Base-by-base conservation (phyloP, 2,797 vertebrate genomes). In the Microchirus variegatus region DNA sequence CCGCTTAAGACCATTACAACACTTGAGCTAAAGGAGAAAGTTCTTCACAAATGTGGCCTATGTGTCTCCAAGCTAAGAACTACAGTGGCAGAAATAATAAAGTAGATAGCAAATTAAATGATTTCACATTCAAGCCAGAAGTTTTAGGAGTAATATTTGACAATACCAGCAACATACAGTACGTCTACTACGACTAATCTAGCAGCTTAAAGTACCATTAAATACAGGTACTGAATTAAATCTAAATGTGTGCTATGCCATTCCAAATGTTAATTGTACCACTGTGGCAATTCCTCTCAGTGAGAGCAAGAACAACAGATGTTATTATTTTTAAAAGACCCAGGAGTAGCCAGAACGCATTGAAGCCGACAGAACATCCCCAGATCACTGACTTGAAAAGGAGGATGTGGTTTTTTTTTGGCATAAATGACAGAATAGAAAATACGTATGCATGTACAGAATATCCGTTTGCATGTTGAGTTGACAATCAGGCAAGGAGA, bases 211-310 rank as follows among this genome's bases (percentile, higher is more conserved):
- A 26, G 26, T 5, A 26, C 26, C 5, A 26, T 26, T 26, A 31
- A 6, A 31, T 31, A 6, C 11, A 42, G 13, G 13, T 42, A 42
- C 15, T 42, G 13, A 42, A 14, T 42, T 42, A 42, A 42, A 14
- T 42, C 10, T 42, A 8, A 9, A 9, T 48, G 59, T 48, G 49
- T 63, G 52, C 14, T 50, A 8, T 19, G 46, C 2, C 10, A 51
- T 55, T 67, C 37, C 43, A 47, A 53, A 58, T 74, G 58, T 53
- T 77, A 78, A 76, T 72, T 74, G 67, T 59, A 53, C 67, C 73
- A 57, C 57, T 43, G 51, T 59, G 64, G 60, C 22, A 59, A 56
- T 72, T 48, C 54, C 44, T 43, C 12, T 47, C 19, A 50, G 60
- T 45, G 47, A 63, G 44, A 58, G 64, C 43, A 65, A 59, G 56